Evolutionary conservation across 2,113 vertebrate species (phyloP).

Genomic region (Pipra filicauda): DNA sequence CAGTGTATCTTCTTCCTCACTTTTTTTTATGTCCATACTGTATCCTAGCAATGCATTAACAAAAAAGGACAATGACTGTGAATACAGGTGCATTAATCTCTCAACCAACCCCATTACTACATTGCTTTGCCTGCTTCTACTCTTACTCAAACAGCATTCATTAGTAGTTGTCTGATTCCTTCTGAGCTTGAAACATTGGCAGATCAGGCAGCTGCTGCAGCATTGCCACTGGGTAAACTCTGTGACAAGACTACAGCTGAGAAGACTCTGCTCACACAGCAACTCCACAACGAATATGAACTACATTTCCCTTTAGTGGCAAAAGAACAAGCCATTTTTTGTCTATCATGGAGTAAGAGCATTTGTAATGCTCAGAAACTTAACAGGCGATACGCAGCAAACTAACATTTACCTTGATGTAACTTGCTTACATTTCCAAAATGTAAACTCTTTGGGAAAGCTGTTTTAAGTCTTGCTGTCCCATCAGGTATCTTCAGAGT

Average conservation of each 20-base stretch:
- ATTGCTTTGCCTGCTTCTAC: neutral
- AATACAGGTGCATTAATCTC: neutral
- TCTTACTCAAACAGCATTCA: neutral
- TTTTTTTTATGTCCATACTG: neutral
- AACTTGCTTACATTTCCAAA: neutral
- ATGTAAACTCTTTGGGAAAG: neutral
- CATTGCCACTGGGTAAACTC: neutral
- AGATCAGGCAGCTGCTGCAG: neutral
- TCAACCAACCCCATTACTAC: neutral
- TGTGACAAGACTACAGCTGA: accelerated
- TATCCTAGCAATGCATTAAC: neutral
- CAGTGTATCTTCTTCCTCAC: neutral
- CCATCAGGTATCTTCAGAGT: neutral
- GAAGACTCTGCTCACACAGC: neutral
- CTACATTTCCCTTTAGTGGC: neutral
- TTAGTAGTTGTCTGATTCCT: neutral
- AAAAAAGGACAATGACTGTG: neutral
- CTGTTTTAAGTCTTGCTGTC: neutral
- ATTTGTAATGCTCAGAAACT: neutral
- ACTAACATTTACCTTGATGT: neutral
- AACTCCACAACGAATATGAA: neutral
- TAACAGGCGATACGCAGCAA: accelerated
- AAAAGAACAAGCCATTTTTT: neutral
- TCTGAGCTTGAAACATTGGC: neutral
- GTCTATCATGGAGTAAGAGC: neutral